Evolutionary conservation across 2,888 invertebrate species (phyloP).

Genomic region (Dryobota labecula): DNA sequence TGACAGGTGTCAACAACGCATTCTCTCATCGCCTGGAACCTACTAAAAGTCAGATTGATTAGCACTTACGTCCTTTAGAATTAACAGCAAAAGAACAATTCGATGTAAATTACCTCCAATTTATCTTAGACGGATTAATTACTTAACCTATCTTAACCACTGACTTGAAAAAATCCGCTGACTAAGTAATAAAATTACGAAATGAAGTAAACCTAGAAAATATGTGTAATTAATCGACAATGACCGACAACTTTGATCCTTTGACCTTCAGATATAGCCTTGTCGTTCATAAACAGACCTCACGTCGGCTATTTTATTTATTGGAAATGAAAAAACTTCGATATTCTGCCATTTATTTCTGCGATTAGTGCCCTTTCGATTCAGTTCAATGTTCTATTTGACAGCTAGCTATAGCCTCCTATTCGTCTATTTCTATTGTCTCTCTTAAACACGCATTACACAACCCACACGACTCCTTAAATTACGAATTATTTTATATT

Average conservation of each 20-base stretch:
- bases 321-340: background rate
- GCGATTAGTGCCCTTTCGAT: no score
- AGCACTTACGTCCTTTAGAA: slow-evolving; percentile 22
- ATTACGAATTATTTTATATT: background rate
- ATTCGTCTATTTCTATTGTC: background rate
- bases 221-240: slow-evolving; percentile 29
- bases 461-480: background rate
- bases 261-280: slow-evolving; percentile 24
- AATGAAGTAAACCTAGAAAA: background rate
- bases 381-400: background rate
- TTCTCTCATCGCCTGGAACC: no score
- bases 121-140: slow-evolving; percentile 14
- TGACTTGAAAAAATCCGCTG: background rate
- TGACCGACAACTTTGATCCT: slow-evolving; percentile 25
- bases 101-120: slow-evolving; percentile 27
- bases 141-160: no score
- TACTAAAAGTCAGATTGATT: slow-evolving; percentile 6
- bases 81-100: slow-evolving; percentile 46
- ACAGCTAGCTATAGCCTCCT: background rate
- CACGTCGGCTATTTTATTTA: background rate
- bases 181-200: slow-evolving; percentile 4
- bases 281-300: background rate
- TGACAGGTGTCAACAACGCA: no score
- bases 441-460: background rate
- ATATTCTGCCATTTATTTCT: no score